A percentile compares a stretch with the other conserved stretches of the same genome.
Conservation (phyloP, 2,888 invertebrate genomes). For the Lasioglossum calceatum region DNA sequence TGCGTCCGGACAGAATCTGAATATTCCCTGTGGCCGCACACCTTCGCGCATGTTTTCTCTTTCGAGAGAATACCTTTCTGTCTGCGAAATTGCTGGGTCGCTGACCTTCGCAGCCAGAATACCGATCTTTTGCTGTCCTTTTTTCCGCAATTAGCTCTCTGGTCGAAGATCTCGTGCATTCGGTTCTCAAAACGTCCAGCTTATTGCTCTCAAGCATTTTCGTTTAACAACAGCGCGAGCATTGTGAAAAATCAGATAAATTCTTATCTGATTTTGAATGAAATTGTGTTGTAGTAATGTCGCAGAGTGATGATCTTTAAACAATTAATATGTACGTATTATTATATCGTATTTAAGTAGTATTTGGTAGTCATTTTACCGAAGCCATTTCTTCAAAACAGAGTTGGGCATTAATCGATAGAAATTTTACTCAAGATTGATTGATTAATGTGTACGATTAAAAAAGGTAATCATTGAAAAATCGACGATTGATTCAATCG, state of each 20-base stretch:
- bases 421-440: too few species aligned
- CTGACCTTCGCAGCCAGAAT: background rate
- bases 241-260: background rate
- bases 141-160: background rate
- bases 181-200: background rate
- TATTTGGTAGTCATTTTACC: too few species aligned
- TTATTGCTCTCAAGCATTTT: background rate
- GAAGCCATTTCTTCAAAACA: too few species aligned
- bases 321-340: too few species aligned
- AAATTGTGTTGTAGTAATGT: too few species aligned
- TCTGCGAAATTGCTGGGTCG: background rate
- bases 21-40: slow-evolving; percentile 1
- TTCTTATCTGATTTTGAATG: background rate
- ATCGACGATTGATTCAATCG: too few species aligned
- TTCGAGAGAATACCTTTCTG: background rate
- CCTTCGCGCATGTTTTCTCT: background rate
- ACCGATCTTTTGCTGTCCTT: background rate
- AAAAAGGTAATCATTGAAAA: too few species aligned
- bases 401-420: too few species aligned
- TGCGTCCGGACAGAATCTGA: slow-evolving; percentile 1
- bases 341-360: too few species aligned
- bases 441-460: too few species aligned
- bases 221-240: background rate
- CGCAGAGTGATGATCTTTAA: too few species aligned
- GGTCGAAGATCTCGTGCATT: background rate